Conservation (phyloP, 1,140 invertebrate species). For the Pomacea maculata region DNA sequence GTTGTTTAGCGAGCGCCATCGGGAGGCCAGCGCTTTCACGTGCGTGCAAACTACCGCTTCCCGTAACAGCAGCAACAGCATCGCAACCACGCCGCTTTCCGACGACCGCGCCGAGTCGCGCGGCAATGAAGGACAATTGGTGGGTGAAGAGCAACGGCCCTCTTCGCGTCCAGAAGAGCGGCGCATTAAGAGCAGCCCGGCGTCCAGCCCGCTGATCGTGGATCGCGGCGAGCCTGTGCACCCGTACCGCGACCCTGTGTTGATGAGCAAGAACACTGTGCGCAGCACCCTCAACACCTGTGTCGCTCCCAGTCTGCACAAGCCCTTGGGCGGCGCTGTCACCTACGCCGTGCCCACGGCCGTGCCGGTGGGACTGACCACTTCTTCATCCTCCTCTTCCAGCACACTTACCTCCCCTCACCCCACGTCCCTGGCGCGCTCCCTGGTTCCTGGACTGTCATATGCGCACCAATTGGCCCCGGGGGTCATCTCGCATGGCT, state of each 20-base stretch:
- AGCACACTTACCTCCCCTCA: slow-evolving; percentile 19
- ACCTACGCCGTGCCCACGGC: slow-evolving; percentile 17
- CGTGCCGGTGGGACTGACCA: slow-evolving; percentile 23
- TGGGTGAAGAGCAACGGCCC: slow-evolving; percentile 47
- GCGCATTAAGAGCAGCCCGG: slow-evolving; percentile 53
- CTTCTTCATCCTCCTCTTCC: slow-evolving; percentile 16
- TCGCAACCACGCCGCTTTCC: slow-evolving; percentile 21
- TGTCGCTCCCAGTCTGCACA: slow-evolving; percentile 22
- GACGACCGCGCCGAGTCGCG: slow-evolving; percentile 46
- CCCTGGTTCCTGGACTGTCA: slow-evolving; percentile 32
- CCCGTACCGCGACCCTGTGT: slow-evolving; percentile 62
- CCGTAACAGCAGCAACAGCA: slow-evolving; percentile 19
- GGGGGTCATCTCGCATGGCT: slow-evolving; percentile 29
- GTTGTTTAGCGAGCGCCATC: slow-evolving; percentile 20
- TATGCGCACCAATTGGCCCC: slow-evolving; percentile 44
- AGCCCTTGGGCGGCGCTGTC: slow-evolving; percentile 28
- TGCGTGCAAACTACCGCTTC: slow-evolving; percentile 24
- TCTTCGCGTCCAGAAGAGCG: slow-evolving; percentile 51
- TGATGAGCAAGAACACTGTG: slow-evolving; percentile 63
- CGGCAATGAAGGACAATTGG: slow-evolving; percentile 49
- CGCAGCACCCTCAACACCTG: slow-evolving; percentile 52
- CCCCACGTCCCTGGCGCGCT: slow-evolving; percentile 16
- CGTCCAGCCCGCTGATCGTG: slow-evolving; percentile 60
- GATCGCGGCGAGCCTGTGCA: slow-evolving; percentile 57
- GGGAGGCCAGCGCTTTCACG: slow-evolving; percentile 30